Evolutionary conservation across 2,888 invertebrate genomes (phyloP), one percentile per base, ranked within the genome.

Genomic region (Molanna angustata): DNA sequence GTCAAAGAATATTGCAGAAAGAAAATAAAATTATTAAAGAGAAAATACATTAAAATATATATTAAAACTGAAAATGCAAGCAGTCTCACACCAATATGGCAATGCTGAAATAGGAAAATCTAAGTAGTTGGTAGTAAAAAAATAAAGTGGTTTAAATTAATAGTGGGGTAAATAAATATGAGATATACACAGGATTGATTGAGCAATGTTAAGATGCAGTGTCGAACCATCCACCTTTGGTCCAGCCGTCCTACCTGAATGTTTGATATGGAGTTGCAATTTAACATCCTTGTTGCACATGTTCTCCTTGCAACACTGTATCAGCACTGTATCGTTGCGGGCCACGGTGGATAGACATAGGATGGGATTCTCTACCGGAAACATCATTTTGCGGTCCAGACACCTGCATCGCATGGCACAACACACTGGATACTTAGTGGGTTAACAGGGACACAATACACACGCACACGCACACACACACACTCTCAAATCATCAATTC

Each of bases 361-460:
- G 81, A 89, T 81, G 73, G 88, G 86, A 72, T 88, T 87, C 80
- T 86, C 85, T 74, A 82, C 80, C 72, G 88, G 88, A 72, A 86
- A 80, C 77, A 83, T 79, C 73, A 84, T 79, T 73, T 76, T 78
- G 76, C 78, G 80, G 73, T 82, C 80, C 82, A 88, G 82, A 79
- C 90, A 90, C 83, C 89, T 90, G 82, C 76, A 71, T 69, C 72
- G 69, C 74, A 69, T 70, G 71, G 68, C 70, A 73, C 75, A n/a
- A 76, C 71, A 76, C 72, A 56, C 56, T 22, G 21, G 44, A 49
- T 40, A 27, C 40, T 54, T 79, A 77, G 78, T 80, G 76, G 76
- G 76, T 77, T 76, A 77, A 76, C 74, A 76, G 74, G 72, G 76
- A 74, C 72, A 70, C 74, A 33, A 43, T 76, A 75, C 69, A 66